These are phyloP conservation scores for Arctia plantaginis DNA, from an alignment of 2,888 invertebrate species.

Conservation along the genomic window DNA sequence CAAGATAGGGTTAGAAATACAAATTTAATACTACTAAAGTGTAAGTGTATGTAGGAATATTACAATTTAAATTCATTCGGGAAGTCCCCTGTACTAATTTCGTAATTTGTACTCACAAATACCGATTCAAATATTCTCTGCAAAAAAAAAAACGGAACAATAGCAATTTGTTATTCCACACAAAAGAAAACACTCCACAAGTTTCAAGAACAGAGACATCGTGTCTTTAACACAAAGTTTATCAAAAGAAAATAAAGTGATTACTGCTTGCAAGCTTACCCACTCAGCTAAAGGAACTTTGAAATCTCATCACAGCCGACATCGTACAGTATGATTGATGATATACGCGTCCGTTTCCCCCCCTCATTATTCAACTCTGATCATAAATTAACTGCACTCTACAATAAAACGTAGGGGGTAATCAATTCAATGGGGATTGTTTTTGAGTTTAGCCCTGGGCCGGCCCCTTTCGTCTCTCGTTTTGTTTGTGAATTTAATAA, in stretches of 20 bases:
- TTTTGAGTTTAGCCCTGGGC: conserved; percentile 36
- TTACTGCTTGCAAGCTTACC: conserved; percentile 6
- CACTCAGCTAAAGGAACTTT: conserved; percentile 22
- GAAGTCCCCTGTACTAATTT: neutral
- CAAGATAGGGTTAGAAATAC: neutral
- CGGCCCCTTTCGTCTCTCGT: conserved; percentile 25
- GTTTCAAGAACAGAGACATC: neutral
- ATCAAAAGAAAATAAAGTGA: conserved; percentile 15
- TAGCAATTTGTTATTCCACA: neutral
- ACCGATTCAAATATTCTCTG: neutral
- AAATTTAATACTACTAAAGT: neutral
- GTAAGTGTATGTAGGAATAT: neutral
- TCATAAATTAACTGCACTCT: conserved; percentile 69
- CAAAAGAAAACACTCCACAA: conserved; percentile 2
- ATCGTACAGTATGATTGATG: conserved; percentile 60
- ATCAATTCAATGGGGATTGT: conserved; percentile 59
- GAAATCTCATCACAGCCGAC: conserved; percentile 42
- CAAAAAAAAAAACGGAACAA: neutral
- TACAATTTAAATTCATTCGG: neutral
- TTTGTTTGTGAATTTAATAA: conserved; percentile 54
- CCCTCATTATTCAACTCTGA: conserved; percentile 53
- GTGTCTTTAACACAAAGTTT: neutral
- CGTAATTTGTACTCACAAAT: neutral
- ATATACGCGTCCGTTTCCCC: conserved; percentile 27
- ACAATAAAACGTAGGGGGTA: conserved; percentile 47